Base-by-base conservation (phyloP, 35 echinoderm and acorn worm species). In the Apostichopus parvimensis region DNA sequence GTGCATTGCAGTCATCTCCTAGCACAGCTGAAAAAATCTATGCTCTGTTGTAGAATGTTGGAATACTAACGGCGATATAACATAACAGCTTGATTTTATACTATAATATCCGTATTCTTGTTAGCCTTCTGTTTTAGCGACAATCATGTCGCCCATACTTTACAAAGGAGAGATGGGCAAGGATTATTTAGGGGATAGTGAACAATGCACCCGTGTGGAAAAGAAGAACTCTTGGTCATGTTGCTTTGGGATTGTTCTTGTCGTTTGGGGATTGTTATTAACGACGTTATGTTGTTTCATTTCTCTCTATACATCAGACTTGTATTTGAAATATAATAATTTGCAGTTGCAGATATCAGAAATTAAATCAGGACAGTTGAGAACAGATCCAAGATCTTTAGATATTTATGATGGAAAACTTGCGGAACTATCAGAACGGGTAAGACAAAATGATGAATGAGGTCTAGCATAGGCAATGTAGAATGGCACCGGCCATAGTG, bases 281-380 rank as follows among this genome's bases (percentile, higher is more conserved):
- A 75, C 71, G 71, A 75, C 71, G n/a, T 75, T 75, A 75, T 75
- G 71, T 75, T 75, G 71, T 22, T 75, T 75, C n/a, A 75, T 75
- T 75, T 75, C 71, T 6, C 21, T 75, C n/a, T 75, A 75, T 75
- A 75, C 71, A 18, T 75, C 71, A 75, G 71, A 75, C n/a, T 75
- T 75, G 20, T 75, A 75, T 22, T 18, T 75, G 71, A 75, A 75
- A 75, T 75, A 75, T 22, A 75, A 75, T 75, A 75, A 6, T 22
- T 22, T 75, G 71, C 71, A 75, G 71, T 75, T 22, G 71, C 71
- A 75, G 20, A 75, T 75, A 18, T 18, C 17, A 75, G 71, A 75
- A 14, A 18, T 75, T 18, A 75, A 75, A 22, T 75, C 71, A 75
- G 17, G n/a, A 24, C 71, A 75, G n/a, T 75, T 22, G 15, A n/a